Conservation (phyloP, 2,113 vertebrate species). For the Albula goreensis region DNA sequence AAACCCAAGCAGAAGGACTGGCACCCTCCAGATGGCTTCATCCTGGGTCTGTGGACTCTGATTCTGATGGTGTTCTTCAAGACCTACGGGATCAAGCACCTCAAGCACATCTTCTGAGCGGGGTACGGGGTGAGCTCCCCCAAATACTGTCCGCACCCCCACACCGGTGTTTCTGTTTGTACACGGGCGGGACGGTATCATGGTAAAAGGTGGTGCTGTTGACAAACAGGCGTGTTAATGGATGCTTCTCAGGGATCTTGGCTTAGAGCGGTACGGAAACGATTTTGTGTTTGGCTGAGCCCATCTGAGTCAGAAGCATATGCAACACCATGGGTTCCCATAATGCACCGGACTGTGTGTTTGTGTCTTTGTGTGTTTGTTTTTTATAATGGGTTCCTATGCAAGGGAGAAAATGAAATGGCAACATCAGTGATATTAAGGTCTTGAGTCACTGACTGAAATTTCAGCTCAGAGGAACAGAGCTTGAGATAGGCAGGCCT, state of each 20-base stretch:
- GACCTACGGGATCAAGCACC: slow-evolving; percentile 93
- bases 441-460: neutral
- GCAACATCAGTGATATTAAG: neutral
- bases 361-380: neutral
- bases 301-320: too few relatives aligned
- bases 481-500: neutral
- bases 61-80: slow-evolving; percentile 97
- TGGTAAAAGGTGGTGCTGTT: too few relatives aligned
- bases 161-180: neutral
- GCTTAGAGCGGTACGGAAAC: too few relatives aligned
- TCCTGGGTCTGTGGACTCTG: slow-evolving; percentile 93
- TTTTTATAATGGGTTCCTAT: neutral
- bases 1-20: slow-evolving; percentile 96
- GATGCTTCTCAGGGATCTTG: too few relatives aligned
- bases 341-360: neutral
- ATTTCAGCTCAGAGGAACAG: neutral
- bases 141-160: neutral
- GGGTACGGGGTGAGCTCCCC: neutral
- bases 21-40: slow-evolving; percentile 97
- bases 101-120: slow-evolving; percentile 91
- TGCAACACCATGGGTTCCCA: too few relatives aligned
- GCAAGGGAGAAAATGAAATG: neutral
- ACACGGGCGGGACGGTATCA: too few relatives aligned
- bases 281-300: too few relatives aligned
- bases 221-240: neutral